These are phyloP conservation scores for Acanthornis magna DNA, from an alignment of 2,797 vertebrate genomes.

Conservation along the genomic window DNA sequence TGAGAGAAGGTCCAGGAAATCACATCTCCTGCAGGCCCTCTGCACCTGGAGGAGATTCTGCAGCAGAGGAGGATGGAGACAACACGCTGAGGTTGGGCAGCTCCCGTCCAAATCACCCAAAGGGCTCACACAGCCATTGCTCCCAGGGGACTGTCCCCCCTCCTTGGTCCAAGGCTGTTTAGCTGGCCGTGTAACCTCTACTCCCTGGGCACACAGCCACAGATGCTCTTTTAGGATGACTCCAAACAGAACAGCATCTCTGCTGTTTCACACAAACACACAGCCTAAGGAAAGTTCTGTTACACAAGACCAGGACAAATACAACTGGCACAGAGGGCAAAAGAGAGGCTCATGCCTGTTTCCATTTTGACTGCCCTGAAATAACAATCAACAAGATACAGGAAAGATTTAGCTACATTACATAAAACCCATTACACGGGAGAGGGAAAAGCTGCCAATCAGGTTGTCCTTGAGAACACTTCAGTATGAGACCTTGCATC, in stretches of 20 bases:
- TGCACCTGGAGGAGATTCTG: not conserved
- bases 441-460: not conserved
- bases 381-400: not conserved
- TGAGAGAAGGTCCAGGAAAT: not conserved
- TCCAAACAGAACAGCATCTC: not conserved
- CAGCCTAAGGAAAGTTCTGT: not conserved
- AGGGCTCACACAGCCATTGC: not conserved
- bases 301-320: not conserved
- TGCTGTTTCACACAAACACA: not conserved
- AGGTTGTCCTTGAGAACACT: not conserved
- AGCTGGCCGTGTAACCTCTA: not conserved
- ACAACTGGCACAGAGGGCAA: not conserved
- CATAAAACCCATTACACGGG: not conserved
- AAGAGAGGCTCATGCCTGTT: not conserved
- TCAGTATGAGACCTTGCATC: not conserved
- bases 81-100: fast-evolving
- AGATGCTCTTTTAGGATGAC: not conserved
- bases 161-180: not conserved
- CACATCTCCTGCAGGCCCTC: not conserved
- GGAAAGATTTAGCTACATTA: not conserved
- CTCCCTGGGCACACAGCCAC: not conserved
- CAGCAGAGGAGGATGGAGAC: not conserved
- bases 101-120: fast-evolving
- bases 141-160: not conserved
- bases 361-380: not conserved